Base-by-base conservation (phyloP, 2,797 vertebrate species). In the Leptodactylus fallax region DNA sequence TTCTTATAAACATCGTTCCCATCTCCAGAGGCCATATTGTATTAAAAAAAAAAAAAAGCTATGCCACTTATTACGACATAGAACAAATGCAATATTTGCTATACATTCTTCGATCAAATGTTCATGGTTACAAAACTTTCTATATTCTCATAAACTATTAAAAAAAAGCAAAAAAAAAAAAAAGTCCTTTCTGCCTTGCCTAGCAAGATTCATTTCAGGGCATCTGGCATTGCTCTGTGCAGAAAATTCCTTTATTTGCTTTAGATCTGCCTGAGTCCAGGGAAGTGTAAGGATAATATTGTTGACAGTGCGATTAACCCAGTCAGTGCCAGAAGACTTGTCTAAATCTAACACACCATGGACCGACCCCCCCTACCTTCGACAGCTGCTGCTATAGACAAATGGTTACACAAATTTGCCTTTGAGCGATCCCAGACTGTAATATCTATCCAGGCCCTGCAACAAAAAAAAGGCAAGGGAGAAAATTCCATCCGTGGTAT, bases 181-280 rank as follows among this genome's bases (percentile, higher is more conserved):
- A 16, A 17, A 21, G 16, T 45, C 13, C 25, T 86, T 53, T 76
- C 23, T 85, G 56, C 49, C 19, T 85, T 49, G 51, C 7, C 45
- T 55, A 74, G 82, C 83, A 67, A 78, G 76, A 65, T 76, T 85
- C 79, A 61, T 74, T 77, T 85, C 36, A 12, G 45, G 76, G 83
- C 83, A 81, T 88, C 83, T 85, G 87, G 87, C 58, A 81, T 82
- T 82, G 77, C 77, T 89, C 79, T 88, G 56, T 14, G 83, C 55
- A 85, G 60, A 81, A 85, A 89, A 89, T 77, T 89, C 87, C 87
- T 88, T 85, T 85, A 85, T 88, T 89, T 89, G 79, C 83, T 89
- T 86, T 82, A 85, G 69, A 85, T 89, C 83, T 67, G 83, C 49
- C 19, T 17, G 58, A 89, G 71, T 58, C 79, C 79, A 89, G 87